These are phyloP conservation scores for Sarcoramphus papa DNA, from an alignment of 2,797 vertebrate genomes.

Conservation along the genomic window DNA sequence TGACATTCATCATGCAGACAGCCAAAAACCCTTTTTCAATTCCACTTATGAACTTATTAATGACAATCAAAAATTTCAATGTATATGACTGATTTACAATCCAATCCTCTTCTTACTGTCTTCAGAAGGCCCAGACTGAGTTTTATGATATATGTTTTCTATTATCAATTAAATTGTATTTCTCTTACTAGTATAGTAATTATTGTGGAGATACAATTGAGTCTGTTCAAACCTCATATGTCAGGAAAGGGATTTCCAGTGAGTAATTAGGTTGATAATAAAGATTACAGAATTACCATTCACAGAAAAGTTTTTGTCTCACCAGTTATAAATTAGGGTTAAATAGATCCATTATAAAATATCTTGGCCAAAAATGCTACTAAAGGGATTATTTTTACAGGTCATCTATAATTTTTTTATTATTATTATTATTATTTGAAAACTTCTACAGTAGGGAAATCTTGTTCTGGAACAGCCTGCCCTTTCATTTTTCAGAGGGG, in stretches of 20 bases:
- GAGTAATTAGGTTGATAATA: background rate
- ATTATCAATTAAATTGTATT: background rate
- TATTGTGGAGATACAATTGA: background rate
- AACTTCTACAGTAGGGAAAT: background rate
- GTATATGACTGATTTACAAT: background rate
- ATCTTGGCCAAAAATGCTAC: background rate
- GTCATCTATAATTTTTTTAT: background rate
- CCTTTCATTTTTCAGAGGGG: background rate
- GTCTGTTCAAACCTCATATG: background rate
- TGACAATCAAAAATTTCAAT: background rate
- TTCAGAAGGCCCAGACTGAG: background rate
- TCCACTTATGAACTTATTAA: background rate
- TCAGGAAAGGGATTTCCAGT: background rate
- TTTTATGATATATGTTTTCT: background rate
- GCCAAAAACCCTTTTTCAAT: background rate
- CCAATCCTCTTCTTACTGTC: background rate
- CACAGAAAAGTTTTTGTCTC: background rate
- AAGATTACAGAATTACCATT: background rate
- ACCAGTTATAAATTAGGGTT: background rate
- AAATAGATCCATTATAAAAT: background rate
- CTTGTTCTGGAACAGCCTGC: background rate
- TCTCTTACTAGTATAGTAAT: background rate
- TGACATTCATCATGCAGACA: background rate
- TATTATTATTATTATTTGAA: background rate
- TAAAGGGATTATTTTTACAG: background rate